Evolutionary conservation across 2,113 vertebrate species (phyloP), one percentile per base, ranked within the genome.

Genomic region (Brachypodius melanocephalos): DNA sequence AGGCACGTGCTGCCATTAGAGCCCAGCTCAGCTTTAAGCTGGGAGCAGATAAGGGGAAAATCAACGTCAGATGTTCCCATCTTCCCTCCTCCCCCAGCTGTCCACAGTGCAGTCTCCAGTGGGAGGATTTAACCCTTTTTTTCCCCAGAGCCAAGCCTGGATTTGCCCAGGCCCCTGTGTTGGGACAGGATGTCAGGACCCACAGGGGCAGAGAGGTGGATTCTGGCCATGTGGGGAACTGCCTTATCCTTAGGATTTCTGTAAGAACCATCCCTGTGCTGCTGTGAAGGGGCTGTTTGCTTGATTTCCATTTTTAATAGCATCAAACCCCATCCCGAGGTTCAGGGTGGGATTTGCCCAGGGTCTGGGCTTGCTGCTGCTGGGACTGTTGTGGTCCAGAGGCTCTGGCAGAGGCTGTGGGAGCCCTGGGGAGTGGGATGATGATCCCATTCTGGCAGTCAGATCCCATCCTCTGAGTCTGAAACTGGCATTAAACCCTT

Each of bases 11-110:
- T 68, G 84, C 42, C 73, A 89, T 93, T 58, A 65, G 74, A 89
- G 32, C 74, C 4, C 14, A 79, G 83, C 77, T 85, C 48, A 25
- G 75, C 92, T 62, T 43, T 43, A 22, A 43, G 88, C 83, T 69
- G 67, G 61, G 87, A 65, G 69, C 77, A 85, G 94, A 91, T 68
- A 87, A 85, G 66, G 94, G 84, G n/a, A 20, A 84, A 94, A 82
- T 62, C 58, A 57, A 20, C 21, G 7, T 45, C 88, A 80, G 82
- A 71, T 95, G 82, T 86, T 91, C 52, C 81, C 34, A 6, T 68
- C 54, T 61, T 79, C 62, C 46, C 71, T 57, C 46, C 71, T 57
- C 32, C 46, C 63, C 28, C 34, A 36, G 1, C 15, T 58, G 52
- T 82, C 81, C 61, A 59, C 20, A 38, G 6, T 32, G 74, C 55